Evolutionary conservation across 2,113 vertebrate species (phyloP).

Genomic region (Cynopterus brachyotis): DNA sequence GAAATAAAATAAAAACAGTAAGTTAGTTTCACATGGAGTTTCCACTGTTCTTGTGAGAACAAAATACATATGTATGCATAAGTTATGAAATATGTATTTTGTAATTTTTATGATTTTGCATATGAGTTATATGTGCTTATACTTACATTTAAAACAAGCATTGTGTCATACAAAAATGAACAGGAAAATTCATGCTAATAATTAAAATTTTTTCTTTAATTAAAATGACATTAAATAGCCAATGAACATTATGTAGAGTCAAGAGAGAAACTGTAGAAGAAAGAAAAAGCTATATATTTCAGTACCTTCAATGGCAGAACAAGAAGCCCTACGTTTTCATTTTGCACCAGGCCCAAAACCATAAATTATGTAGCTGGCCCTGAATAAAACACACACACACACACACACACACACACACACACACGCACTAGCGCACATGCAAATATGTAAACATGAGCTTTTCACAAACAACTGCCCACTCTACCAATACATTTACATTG

Average conservation of each 20-base stretch:
- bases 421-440: neutral
- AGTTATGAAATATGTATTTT: neutral
- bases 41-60: neutral
- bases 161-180: neutral
- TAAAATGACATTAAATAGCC: neutral
- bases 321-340: neutral
- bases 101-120: neutral
- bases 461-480: neutral
- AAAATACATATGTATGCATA: no score
- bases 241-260: neutral
- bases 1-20: neutral
- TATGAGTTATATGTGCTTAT: neutral
- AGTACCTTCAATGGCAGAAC: neutral
- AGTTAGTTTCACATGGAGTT: neutral
- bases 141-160: neutral
- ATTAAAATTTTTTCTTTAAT: neutral
- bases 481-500: neutral
- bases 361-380: neutral
- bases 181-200: neutral
- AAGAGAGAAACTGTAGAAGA: neutral
- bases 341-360: neutral
- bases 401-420: neutral
- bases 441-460: neutral
- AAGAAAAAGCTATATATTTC: neutral
- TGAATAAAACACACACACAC: neutral